Conservation (phyloP, 2,888 invertebrate genomes). For the Acanthopleura granulata region DNA sequence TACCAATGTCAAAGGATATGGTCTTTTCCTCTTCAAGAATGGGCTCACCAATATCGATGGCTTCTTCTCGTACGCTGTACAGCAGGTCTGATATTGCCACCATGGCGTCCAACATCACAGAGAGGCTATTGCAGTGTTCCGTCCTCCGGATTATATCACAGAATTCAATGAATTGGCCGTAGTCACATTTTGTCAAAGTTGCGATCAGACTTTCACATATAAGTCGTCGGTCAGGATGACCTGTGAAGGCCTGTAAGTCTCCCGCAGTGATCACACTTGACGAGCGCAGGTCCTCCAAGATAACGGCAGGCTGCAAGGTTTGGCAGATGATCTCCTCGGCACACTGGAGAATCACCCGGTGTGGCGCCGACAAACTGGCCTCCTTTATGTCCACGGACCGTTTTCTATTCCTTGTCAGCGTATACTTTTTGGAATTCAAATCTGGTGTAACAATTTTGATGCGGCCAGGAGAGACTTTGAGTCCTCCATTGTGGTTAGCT, state of each 20-base stretch:
- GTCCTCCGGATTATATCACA: constrained; percentile 51
- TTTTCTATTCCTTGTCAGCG: constrained; percentile 37
- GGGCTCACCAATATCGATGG: constrained; percentile 34
- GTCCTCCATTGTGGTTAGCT: neutral
- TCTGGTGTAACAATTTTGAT: constrained; percentile 52
- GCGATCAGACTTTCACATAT: constrained; percentile 55
- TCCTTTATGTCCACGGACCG: constrained; percentile 44
- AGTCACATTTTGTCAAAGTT: constrained; percentile 43
- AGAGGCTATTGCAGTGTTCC: constrained; percentile 48
- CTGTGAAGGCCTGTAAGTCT: constrained; percentile 48
- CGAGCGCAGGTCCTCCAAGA: constrained; percentile 46
- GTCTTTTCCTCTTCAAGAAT: constrained; percentile 57
- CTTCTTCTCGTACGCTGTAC: constrained; percentile 42
- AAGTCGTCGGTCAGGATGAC: constrained; percentile 50
- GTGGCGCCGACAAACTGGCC: constrained; percentile 37
- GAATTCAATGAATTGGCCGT: constrained; percentile 50
- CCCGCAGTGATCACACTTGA: constrained; percentile 42
- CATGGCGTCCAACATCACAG: constrained; percentile 56
- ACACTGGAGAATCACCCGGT: constrained; percentile 52
- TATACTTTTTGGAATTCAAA: constrained; percentile 37
- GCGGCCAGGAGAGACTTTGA: neutral
- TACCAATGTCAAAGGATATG: constrained; percentile 60
- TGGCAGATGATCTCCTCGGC: constrained; percentile 55
- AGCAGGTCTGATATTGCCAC: constrained; percentile 54
- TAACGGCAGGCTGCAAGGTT: constrained; percentile 50